These are phyloP conservation scores for Aphelenchoides fujianensis DNA, from an alignment of 1,140 invertebrate species.

Conservation along the genomic window DNA sequence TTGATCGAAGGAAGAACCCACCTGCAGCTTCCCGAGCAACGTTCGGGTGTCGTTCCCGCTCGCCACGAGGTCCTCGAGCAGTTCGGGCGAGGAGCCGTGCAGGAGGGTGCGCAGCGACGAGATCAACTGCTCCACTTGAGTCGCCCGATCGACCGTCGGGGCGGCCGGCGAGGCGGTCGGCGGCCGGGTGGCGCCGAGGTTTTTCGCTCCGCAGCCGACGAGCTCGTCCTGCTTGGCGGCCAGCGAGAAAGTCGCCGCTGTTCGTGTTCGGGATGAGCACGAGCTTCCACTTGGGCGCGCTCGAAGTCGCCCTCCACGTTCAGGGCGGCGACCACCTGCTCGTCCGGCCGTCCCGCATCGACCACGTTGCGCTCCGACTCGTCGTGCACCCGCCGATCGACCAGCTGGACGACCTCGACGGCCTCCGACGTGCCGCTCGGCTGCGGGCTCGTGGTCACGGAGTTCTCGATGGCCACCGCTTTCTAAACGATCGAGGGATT, in stretches of 20 bases:
- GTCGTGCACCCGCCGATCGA: background rate
- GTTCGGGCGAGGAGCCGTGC: background rate
- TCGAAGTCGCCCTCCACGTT: conserved; percentile 22
- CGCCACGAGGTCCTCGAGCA: background rate
- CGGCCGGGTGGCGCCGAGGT: conserved; percentile 1
- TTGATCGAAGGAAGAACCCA: background rate
- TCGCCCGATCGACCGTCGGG: background rate
- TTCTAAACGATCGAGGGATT: background rate
- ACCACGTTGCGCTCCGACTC: background rate
- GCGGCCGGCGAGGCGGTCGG: background rate
- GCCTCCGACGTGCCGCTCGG: background rate
- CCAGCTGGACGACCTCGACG: background rate
- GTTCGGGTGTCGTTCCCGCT: background rate
- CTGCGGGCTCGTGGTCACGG: background rate
- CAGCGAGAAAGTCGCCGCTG: conserved; percentile 26
- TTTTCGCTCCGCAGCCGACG: conserved; percentile 22
- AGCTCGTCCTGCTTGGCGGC: conserved; percentile 9
- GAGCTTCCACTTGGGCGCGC: conserved; percentile 5
- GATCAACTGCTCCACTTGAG: conserved; percentile 1
- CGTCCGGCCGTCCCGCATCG: background rate
- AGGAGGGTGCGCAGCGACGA: background rate
- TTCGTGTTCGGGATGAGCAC: conserved; percentile 21
- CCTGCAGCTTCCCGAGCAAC: background rate
- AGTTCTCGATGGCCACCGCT: background rate
- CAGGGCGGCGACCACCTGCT: background rate